Evolutionary conservation across 2,113 vertebrate genomes (phyloP).

Genomic region (Gnathonemus echidnorhynchus): DNA sequence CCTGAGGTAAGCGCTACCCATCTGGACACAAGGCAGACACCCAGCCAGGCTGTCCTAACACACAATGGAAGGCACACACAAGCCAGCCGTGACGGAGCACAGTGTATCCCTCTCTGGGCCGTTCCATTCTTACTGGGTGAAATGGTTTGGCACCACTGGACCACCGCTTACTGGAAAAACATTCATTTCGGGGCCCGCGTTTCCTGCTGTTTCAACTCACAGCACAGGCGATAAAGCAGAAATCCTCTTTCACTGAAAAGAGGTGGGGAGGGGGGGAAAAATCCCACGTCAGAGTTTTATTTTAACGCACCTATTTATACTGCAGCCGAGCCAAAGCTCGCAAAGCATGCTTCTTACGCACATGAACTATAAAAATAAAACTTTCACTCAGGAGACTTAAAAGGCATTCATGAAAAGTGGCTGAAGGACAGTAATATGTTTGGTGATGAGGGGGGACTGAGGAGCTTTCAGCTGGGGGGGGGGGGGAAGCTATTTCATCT

Average conservation of each 20-base stretch:
- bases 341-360: background rate
- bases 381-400: background rate
- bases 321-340: background rate
- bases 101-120: background rate
- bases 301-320: constrained; percentile 6
- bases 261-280: background rate
- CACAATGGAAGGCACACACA: background rate
- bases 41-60: background rate
- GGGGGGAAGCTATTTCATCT: background rate
- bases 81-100: background rate
- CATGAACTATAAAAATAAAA: background rate
- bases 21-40: background rate
- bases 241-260: background rate
- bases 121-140: background rate
- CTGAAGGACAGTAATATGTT: background rate
- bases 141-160: background rate
- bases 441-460: background rate
- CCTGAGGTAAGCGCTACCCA: background rate
- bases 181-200: background rate
- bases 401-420: background rate
- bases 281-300: background rate
- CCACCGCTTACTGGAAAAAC: background rate
- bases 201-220: background rate
- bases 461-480: background rate
- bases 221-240: background rate